A percentile compares a stretch with the other conserved stretches of the same genome.
Evolutionary conservation across 2,888 invertebrate species (phyloP).

Genomic region (Microplitis manilae): DNA sequence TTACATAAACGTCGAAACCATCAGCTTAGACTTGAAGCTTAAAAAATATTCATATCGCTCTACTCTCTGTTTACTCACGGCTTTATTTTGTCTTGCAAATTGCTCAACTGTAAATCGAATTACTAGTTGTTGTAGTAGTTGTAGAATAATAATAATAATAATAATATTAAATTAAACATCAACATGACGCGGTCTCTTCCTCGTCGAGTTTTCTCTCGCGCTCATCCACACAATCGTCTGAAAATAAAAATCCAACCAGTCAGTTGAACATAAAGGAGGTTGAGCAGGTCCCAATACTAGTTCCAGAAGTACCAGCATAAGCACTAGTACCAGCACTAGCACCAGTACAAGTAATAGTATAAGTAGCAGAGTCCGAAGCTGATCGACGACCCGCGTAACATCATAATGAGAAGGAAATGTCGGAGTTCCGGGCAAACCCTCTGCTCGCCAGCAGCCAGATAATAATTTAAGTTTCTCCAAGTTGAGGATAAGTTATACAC

Average conservation of each 20-base stretch:
- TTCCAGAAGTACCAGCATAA: not conserved
- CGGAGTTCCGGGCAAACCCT: constrained; percentile 38
- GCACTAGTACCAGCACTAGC: no score
- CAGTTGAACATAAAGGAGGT: not conserved
- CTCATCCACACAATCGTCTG: not conserved
- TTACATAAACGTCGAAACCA: not conserved
- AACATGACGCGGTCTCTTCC: not conserved
- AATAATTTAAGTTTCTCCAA: constrained; percentile 41
- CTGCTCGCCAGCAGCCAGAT: constrained; percentile 36
- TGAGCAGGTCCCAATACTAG: constrained; percentile 1
- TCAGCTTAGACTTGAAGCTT: not conserved
- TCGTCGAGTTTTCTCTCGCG: constrained; percentile 5
- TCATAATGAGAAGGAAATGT: constrained; percentile 34
- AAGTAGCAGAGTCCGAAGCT: constrained; percentile 13
- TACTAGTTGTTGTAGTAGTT: not conserved
- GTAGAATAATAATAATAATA: not conserved
- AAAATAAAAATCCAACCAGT: not conserved
- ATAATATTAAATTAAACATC: not conserved
- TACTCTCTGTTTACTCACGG: not conserved
- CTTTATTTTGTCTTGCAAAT: constrained; percentile 20
- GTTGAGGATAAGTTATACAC: constrained; percentile 27
- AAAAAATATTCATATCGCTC: not conserved
- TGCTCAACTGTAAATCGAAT: constrained; percentile 1
- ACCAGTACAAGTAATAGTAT: not conserved
- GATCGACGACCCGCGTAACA: constrained; percentile 24